Base-by-base conservation (phyloP, 1,140 invertebrate species). In the Tachypleus tridentatus region DNA sequence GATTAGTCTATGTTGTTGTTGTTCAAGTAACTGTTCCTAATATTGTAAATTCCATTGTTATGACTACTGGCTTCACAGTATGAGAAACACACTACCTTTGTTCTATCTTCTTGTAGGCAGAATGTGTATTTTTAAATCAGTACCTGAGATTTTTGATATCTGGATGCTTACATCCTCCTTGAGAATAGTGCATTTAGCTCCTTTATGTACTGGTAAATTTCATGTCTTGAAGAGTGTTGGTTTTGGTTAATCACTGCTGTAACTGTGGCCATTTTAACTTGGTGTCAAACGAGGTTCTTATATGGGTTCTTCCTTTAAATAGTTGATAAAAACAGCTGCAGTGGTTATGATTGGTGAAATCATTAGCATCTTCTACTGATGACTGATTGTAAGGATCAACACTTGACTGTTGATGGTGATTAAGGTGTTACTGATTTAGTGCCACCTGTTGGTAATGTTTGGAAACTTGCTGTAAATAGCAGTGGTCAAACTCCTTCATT, bases 101-200 rank as follows among this genome's bases (percentile, higher is more conserved):
- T 69, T 78, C 78, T 47, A 77, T 77, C 56, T 93, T 80, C 74
- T 97, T 94, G 75, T 93, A 89, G 3, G 95, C 94, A 7, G 95
- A 94, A 62, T 95, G 81, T 0, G 95, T 93, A 75, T 98, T 98
- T 77, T 98, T 98, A 76, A 98, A 98, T 95, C 95, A 98, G 76
- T 97, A 97, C 29, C 97, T 93, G 8, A 98, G 93, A 75, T 98
- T 98, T 73, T 96, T 96, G 2, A 97, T 86, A 77, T 98, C 94
- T 48, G 98, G 80, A 0, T 92, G 93, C 73, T 97, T 96, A 56
- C 91, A 80, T 6, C 93, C 93, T 66, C 90, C 82, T 10, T 94
- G 82, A 52, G 93, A 96, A 71, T 97, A 97, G 76, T 54, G 86
- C 85, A 75, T 98, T 97, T 61, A 98, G 79, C 74, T 97, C 93